Conservation (phyloP, 1,140 invertebrate genomes). For the Lepidurus packardi region DNA sequence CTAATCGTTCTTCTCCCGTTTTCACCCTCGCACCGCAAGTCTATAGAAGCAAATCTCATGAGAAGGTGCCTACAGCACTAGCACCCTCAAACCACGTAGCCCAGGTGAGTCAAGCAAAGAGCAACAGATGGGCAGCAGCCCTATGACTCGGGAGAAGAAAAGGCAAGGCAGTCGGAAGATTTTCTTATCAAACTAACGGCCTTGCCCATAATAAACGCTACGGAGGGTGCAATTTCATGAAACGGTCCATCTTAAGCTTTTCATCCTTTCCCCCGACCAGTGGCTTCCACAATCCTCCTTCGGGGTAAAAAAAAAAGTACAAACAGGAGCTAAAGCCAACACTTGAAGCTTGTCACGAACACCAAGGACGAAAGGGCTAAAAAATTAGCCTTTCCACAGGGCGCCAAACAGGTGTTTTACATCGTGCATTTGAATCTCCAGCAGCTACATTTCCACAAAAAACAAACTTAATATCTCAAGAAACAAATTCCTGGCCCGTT, state of each 20-base stretch:
- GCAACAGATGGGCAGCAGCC: conserved; percentile 16
- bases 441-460: too few species aligned
- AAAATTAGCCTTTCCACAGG: background rate
- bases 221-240: conserved; percentile 14
- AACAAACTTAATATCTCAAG: too few species aligned
- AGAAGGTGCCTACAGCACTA: conserved; percentile 13
- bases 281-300: background rate
- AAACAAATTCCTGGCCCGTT: background rate
- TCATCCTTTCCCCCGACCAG: background rate
- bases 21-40: background rate
- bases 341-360: background rate
- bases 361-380: background rate
- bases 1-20: conserved; percentile 3
- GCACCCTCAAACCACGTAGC: conserved; percentile 11
- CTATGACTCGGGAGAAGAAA: background rate
- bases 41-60: background rate
- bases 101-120: background rate
- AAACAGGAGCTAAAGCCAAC: conserved; percentile 14
- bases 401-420: background rate
- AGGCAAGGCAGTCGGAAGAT: background rate
- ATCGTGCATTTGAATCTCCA: too few species aligned
- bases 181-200: conserved; percentile 22
- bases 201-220: conserved; percentile 21
- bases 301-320: background rate
- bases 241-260: background rate